A percentile compares a stretch with the other conserved stretches of the same genome.
phyloP scores from a whole-genome alignment of 2,888 invertebrate species.

The Tipula lateralis region DNA sequence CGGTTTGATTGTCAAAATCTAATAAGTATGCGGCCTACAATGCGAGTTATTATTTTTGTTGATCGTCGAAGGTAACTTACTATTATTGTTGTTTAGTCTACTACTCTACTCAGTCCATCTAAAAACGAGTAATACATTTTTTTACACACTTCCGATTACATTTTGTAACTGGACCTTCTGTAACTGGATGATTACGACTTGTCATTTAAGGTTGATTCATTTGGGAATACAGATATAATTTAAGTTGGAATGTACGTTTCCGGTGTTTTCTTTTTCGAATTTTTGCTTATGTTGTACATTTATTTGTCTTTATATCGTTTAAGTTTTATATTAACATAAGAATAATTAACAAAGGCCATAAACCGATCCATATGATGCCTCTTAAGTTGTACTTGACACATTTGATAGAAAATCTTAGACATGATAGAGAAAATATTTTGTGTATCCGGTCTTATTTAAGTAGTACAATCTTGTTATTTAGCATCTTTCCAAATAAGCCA shows the following conservation, averaged over 20 bases:
- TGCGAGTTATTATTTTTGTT: neutral
- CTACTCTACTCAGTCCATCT: neutral
- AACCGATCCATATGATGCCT: neutral
- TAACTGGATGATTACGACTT: neutral
- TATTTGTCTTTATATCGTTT: neutral
- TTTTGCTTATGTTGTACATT: neutral
- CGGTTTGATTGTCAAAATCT: slow-evolving; percentile 19
- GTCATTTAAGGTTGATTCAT: neutral
- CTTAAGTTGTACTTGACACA: too few relatives aligned
- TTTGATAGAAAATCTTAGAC: too few relatives aligned
- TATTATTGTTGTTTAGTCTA: neutral
- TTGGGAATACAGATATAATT: neutral
- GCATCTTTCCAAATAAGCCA: too few relatives aligned
- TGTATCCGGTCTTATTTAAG: too few relatives aligned
- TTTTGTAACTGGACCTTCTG: neutral
- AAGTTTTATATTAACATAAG: neutral
- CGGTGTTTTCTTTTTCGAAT: neutral
- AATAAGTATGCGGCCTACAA: neutral
- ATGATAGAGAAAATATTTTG: too few relatives aligned
- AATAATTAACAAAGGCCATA: neutral
- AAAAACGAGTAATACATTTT: neutral
- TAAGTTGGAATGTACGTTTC: neutral
- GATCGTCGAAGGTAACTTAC: neutral
- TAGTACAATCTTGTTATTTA: too few relatives aligned
- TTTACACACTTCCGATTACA: neutral